Conservation (phyloP, 2,797 vertebrate species). For the Falco rusticolus region DNA sequence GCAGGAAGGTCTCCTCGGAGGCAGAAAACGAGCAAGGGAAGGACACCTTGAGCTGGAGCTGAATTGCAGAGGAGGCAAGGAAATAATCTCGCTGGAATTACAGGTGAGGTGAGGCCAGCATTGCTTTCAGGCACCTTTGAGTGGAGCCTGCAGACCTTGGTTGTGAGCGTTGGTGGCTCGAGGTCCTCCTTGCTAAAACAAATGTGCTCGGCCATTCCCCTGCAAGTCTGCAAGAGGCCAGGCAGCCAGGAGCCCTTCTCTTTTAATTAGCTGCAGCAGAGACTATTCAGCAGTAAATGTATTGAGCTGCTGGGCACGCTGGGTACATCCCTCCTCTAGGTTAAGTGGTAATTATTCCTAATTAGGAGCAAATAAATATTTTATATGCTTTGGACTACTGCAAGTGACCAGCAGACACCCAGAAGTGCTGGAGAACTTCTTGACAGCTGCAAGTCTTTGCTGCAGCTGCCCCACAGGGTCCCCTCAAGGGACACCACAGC, state of each 20-base stretch:
- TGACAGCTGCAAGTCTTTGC: background rate
- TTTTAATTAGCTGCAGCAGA: background rate
- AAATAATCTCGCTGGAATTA: background rate
- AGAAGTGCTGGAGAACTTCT: background rate
- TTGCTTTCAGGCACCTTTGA: fast-evolving
- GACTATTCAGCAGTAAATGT: background rate
- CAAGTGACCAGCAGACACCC: background rate
- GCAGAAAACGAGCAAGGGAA: background rate
- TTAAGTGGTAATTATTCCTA: conserved; percentile 67
- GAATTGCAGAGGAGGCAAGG: background rate
- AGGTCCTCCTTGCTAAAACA: background rate
- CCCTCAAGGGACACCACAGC: background rate
- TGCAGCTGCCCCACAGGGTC: background rate
- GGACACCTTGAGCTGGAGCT: background rate
- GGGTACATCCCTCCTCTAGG: conserved; percentile 19
- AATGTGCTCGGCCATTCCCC: background rate
- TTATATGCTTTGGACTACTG: background rate
- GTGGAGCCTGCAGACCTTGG: background rate
- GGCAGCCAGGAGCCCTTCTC: background rate
- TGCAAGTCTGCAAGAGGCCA: background rate
- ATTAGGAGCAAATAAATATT: conserved; percentile 66
- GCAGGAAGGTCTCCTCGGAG: background rate
- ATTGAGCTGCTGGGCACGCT: background rate
- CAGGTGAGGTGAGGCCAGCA: background rate
- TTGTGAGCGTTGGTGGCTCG: fast-evolving